These are phyloP conservation scores for Bilobella aurantiaca DNA, from an alignment of 1,140 invertebrate species.

Conservation along the genomic window DNA sequence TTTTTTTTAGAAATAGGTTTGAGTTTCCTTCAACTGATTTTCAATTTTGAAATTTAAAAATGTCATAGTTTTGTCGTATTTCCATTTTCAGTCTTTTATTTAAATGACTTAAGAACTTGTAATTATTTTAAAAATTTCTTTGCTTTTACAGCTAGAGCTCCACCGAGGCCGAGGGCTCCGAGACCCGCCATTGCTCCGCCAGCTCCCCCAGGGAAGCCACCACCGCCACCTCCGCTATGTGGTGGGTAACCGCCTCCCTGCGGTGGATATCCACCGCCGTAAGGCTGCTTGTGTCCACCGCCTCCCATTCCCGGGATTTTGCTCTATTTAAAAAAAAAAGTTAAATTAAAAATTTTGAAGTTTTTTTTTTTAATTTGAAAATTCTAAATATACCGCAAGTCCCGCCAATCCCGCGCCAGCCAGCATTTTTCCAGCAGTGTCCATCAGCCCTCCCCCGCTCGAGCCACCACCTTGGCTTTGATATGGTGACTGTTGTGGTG, in stretches of 20 bases:
- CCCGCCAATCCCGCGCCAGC: constrained; percentile 37
- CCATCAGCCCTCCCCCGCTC: constrained; percentile 32
- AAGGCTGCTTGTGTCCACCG: background rate
- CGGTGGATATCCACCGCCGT: constrained; percentile 10
- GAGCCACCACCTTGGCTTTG: background rate
- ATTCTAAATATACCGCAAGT: constrained; percentile 18
- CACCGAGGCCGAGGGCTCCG: constrained; percentile 34
- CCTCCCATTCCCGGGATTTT: constrained; percentile 31
- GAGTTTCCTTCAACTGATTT: no score
- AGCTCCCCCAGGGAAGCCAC: constrained; percentile 28
- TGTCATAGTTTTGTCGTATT: no score
- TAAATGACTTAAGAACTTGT: background rate
- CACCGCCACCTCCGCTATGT: constrained; percentile 20
- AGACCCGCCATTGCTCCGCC: constrained; percentile 33
- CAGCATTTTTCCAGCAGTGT: constrained; percentile 35
- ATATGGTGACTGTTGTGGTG: constrained; percentile 11
- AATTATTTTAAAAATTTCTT: constrained; percentile 1
- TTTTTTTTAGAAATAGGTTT: no score
- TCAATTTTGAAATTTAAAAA: no score
- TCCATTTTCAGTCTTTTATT: no score
- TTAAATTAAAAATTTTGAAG: background rate
- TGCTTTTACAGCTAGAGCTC: constrained; percentile 32
- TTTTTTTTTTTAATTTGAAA: background rate
- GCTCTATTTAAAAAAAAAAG: constrained; percentile 16
- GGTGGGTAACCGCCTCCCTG: constrained; percentile 13